A percentile compares a stretch with the other conserved stretches of the same genome.
Conservation (phyloP, 2,888 invertebrate species). For the Drosophila mulleri region DNA sequence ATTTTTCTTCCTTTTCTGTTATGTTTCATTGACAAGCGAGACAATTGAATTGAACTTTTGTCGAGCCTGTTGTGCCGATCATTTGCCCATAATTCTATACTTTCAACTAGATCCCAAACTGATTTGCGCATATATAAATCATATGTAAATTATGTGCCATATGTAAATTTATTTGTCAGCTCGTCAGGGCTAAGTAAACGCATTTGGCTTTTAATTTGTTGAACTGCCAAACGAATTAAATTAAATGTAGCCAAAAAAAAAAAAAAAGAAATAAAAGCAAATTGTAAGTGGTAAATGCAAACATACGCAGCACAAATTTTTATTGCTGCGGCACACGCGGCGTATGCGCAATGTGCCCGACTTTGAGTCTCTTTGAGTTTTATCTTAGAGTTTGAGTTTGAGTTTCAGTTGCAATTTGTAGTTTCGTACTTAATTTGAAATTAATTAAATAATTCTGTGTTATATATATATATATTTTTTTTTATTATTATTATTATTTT, state of each 20-base stretch:
- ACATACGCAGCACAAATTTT: background rate
- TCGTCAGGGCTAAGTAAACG: background rate
- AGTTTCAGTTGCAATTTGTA: conserved; percentile 34
- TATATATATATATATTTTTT: background rate
- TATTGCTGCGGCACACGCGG: conserved; percentile 14
- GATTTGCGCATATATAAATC: background rate
- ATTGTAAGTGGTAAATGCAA: conserved; percentile 30
- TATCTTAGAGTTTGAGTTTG: conserved; percentile 1
- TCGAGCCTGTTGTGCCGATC: background rate
- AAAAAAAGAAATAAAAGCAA: conserved; percentile 34
- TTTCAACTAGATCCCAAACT: background rate
- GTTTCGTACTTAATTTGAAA: conserved; percentile 17
- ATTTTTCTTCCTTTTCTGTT: background rate
- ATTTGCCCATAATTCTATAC: background rate
- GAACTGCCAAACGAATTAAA: conserved; percentile 62
- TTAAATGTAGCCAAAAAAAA: conserved; percentile 49
- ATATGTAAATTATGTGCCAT: background rate
- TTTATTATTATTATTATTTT: conserved; percentile 34
- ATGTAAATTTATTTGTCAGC: background rate
- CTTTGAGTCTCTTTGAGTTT: background rate
- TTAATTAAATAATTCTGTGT: conserved; percentile 20
- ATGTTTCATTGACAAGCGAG: background rate
- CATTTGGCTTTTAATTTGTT: background rate
- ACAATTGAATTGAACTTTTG: conserved; percentile 3
- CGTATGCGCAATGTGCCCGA: conserved; percentile 29